These are phyloP conservation scores for Lateolabrax maculatus DNA, from an alignment of 2,797 vertebrate genomes.

Conservation along the genomic window DNA sequence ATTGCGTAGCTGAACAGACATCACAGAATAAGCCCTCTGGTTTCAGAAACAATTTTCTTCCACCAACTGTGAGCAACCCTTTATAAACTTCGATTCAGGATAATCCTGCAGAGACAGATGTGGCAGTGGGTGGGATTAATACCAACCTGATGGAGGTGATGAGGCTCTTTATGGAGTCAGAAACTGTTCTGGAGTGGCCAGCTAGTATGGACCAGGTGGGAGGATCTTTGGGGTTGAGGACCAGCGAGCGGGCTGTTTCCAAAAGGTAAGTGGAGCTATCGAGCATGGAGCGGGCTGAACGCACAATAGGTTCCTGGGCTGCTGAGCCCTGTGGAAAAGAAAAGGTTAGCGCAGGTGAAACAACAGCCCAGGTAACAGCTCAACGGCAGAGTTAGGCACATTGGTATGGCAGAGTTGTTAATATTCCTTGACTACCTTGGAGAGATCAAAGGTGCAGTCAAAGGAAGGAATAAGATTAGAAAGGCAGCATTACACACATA, in stretches of 20 bases:
- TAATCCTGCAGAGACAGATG: slow-evolving; percentile 49
- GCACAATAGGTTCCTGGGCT: slow-evolving; percentile 95
- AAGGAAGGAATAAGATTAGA: slow-evolving; percentile 74
- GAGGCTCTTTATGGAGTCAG: slow-evolving; percentile 98
- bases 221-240: slow-evolving; percentile 98
- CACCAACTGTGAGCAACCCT: slow-evolving; percentile 16
- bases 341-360: slow-evolving; percentile 48
- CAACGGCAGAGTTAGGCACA: slow-evolving; percentile 33
- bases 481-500: slow-evolving; percentile 73
- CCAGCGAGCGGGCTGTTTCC: slow-evolving; percentile 94
- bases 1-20: slow-evolving; percentile 48
- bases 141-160: slow-evolving; percentile 98
- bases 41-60: slow-evolving; percentile 27
- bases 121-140: slow-evolving; percentile 26
- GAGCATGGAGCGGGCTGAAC: slow-evolving; percentile 96
- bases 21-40: slow-evolving; percentile 26
- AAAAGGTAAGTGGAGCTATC: slow-evolving; percentile 95
- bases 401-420: slow-evolving; percentile 65
- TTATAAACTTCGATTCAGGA: slow-evolving; percentile 20
- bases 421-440: slow-evolving; percentile 66
- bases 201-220: slow-evolving; percentile 97
- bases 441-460: slow-evolving; percentile 77
- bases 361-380: slow-evolving; percentile 52
- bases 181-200: slow-evolving; percentile 96
- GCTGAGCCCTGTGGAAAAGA: slow-evolving; percentile 89